Evolutionary conservation across 2,113 vertebrate species (phyloP).

Genomic region (Gorsachius goisagi): DNA sequence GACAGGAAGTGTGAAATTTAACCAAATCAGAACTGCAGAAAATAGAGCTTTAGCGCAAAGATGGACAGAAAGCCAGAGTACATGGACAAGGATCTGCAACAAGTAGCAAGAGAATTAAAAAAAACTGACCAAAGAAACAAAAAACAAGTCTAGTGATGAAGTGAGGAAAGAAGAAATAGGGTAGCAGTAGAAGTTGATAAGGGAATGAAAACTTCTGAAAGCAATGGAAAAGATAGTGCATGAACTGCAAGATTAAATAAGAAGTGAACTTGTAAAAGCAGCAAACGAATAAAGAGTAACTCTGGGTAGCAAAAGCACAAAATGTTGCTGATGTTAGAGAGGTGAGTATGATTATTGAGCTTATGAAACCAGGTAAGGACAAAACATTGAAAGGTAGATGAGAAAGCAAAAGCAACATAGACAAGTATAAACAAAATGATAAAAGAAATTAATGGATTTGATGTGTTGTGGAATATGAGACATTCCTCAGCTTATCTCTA

Average conservation of each 20-base stretch:
- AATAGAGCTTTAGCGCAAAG: not conserved
- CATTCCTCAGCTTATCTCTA: not conserved
- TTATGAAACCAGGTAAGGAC: not conserved
- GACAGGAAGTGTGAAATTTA: not conserved
- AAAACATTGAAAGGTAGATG: not conserved
- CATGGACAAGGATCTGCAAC: fast-evolving
- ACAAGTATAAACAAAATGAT: not conserved
- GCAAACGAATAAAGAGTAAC: not conserved
- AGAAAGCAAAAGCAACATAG: not conserved
- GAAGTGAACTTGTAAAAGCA: not conserved
- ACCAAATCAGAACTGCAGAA: not conserved
- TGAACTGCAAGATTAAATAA: not conserved
- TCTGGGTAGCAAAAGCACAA: not conserved
- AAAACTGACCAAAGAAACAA: not conserved
- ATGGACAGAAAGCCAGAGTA: not conserved
- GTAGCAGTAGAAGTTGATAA: not conserved
- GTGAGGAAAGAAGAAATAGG: not conserved
- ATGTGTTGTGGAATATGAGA: not conserved
- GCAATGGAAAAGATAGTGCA: not conserved
- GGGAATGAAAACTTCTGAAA: not conserved
- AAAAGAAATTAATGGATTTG: not conserved
- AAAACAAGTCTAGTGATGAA: not conserved
- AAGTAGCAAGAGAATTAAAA: not conserved
- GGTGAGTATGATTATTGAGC: not conserved
- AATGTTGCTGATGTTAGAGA: not conserved